Evolutionary conservation across 1,140 invertebrate genomes (phyloP).

Genomic region (Drosophila kanapiae): DNA sequence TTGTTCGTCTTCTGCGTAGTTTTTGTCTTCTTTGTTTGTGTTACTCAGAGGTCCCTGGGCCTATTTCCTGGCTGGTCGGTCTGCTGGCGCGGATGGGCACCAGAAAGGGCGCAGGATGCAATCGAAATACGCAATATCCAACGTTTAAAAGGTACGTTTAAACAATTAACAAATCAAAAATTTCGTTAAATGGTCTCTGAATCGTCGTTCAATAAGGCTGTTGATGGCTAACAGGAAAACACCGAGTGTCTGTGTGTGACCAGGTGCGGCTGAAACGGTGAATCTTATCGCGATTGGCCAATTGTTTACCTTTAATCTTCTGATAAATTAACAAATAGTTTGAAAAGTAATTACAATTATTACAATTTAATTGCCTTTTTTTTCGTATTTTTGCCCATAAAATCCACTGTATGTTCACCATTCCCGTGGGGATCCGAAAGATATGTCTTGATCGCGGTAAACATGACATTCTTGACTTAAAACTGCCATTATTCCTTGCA

Average conservation of each 20-base stretch:
- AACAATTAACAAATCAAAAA: slow-evolving; percentile 38
- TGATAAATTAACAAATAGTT: not conserved
- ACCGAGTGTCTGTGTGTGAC: slow-evolving; percentile 16
- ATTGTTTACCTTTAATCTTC: slow-evolving; percentile 15
- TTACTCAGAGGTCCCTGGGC: not conserved
- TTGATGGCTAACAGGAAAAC: slow-evolving; percentile 14
- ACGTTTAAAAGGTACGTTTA: not conserved
- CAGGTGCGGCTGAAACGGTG: not conserved
- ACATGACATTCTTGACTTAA: too few species aligned
- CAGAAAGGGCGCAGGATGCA: not conserved
- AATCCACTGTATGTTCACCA: not conserved
- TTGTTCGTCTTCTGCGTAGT: slow-evolving; percentile 60
- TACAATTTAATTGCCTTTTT: not conserved
- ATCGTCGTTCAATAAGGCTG: slow-evolving; percentile 15
- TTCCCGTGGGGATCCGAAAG: not conserved
- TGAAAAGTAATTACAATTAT: not conserved
- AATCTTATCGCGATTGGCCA: not conserved
- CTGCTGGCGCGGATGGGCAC: slow-evolving; percentile 23
- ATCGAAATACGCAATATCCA: not conserved
- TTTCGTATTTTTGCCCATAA: not conserved
- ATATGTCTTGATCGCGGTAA: too few species aligned
- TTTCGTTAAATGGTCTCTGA: slow-evolving; percentile 3
- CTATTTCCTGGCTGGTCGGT: not conserved
- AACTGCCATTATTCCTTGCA: not conserved
- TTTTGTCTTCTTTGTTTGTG: slow-evolving; percentile 35